phyloP scores from a whole-genome alignment of 2,888 invertebrate genomes.

The Neocrepidodera transversa region DNA sequence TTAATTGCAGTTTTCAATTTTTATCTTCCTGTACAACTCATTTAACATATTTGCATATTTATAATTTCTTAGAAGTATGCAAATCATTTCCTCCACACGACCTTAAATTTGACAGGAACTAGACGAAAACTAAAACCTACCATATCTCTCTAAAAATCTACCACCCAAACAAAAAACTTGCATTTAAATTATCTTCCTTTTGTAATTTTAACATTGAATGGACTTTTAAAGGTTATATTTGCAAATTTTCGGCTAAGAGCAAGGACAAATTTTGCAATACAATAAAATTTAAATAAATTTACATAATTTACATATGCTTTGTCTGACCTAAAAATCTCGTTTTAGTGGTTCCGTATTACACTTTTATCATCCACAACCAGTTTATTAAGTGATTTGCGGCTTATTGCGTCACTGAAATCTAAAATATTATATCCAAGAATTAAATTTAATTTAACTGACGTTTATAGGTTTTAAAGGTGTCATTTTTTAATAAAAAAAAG shows the following conservation, averaged over 20 bases:
- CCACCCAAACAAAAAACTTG: background rate
- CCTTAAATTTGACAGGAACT: background rate
- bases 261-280: constrained; percentile 14
- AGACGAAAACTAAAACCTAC: background rate
- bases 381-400: background rate
- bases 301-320: constrained; percentile 10
- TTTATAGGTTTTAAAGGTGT: too few relatives aligned
- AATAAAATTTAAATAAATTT: constrained; percentile 8
- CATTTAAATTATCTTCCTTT: constrained; percentile 13
- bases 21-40: too few relatives aligned
- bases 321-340: constrained; percentile 6
- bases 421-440: background rate
- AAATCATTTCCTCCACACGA: background rate
- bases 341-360: constrained; percentile 2
- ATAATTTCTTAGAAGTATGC: background rate
- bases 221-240: constrained; percentile 7
- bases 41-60: background rate
- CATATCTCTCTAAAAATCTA: background rate
- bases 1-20: too few relatives aligned
- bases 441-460: background rate
- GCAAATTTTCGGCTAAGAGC: constrained; percentile 12
- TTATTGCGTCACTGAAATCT: background rate
- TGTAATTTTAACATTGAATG: constrained; percentile 8
- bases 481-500: too few relatives aligned
- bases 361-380: background rate